Conservation (phyloP, 2,888 invertebrate genomes). For the Zhuqinia jingwanae region DNA sequence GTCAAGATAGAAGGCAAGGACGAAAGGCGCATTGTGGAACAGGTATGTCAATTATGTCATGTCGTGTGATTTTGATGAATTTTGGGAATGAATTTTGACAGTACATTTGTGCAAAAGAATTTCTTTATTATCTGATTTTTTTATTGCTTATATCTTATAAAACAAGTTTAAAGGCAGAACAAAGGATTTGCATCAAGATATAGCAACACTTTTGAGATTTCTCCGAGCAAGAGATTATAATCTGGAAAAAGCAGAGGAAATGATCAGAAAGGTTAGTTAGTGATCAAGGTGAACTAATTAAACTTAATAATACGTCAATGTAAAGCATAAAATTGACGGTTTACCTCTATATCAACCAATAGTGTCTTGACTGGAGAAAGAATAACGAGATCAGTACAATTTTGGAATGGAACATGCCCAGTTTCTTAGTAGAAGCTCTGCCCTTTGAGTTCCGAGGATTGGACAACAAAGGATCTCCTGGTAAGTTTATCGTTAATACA, state of each 20-base stretch:
- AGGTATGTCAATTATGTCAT: constrained; percentile 14
- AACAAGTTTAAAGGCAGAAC: constrained; percentile 45
- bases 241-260: constrained; percentile 59
- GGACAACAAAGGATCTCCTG: constrained; percentile 63
- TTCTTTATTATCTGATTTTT: background rate
- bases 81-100: background rate
- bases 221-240: constrained; percentile 63
- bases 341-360: too few species aligned
- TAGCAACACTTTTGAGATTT: constrained; percentile 35
- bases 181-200: constrained; percentile 55
- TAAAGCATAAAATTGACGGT: too few species aligned
- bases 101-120: background rate
- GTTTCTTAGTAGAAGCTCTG: constrained; percentile 39
- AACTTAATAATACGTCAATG: too few species aligned
- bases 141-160: background rate
- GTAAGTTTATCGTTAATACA: constrained; percentile 36
- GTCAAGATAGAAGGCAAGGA: constrained; percentile 47
- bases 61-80: too few species aligned
- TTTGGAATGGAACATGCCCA: constrained; percentile 57
- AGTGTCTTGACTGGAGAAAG: constrained; percentile 64
- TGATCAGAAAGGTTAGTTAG: constrained; percentile 67
- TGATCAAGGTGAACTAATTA: too few species aligned
- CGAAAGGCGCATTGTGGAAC: constrained; percentile 20
- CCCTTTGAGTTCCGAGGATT: constrained; percentile 49
- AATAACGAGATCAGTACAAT: constrained; percentile 54